Percentiles rank a stretch among this genome's conserved stretches.
Conservation (phyloP, 2,113 vertebrate species). For the Poecilia latipinna region DNA sequence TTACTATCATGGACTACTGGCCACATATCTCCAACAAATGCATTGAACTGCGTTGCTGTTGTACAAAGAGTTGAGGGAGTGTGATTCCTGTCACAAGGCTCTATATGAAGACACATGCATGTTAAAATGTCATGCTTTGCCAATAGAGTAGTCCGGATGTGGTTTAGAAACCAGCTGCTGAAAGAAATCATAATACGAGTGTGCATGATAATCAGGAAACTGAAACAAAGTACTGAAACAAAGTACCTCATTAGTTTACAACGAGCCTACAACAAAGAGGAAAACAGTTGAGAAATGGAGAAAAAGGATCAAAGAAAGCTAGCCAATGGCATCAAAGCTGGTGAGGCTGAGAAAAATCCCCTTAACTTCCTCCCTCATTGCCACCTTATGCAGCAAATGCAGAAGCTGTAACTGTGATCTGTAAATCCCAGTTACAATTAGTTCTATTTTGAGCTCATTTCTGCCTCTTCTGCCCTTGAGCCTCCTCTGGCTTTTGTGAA, state of each 20-base stretch:
- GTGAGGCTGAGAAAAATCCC: conserved; percentile 34
- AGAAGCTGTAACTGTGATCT: conserved; percentile 23
- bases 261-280: neutral
- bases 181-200: neutral
- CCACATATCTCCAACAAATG: too few species aligned
- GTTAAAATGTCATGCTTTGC: too few species aligned
- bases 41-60: too few species aligned
- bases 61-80: too few species aligned
- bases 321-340: conserved; percentile 17
- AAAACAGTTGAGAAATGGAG: conserved; percentile 15
- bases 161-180: neutral
- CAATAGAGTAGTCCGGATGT: too few species aligned
- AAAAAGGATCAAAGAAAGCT: conserved; percentile 35
- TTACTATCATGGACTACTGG: too few species aligned
- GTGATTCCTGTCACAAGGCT: too few species aligned
- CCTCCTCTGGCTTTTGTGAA: conserved; percentile 23
- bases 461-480: conserved; percentile 57
- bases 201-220: neutral
- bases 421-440: conserved; percentile 40
- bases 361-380: conserved; percentile 24
- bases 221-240: conserved; percentile 6
- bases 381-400: conserved; percentile 30
- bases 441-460: neutral
- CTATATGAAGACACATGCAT: too few species aligned
- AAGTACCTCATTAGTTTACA: conserved; percentile 12